These are phyloP conservation scores for Crocuta crocuta DNA, from an alignment of 2,113 vertebrate species.

Conservation along the genomic window DNA sequence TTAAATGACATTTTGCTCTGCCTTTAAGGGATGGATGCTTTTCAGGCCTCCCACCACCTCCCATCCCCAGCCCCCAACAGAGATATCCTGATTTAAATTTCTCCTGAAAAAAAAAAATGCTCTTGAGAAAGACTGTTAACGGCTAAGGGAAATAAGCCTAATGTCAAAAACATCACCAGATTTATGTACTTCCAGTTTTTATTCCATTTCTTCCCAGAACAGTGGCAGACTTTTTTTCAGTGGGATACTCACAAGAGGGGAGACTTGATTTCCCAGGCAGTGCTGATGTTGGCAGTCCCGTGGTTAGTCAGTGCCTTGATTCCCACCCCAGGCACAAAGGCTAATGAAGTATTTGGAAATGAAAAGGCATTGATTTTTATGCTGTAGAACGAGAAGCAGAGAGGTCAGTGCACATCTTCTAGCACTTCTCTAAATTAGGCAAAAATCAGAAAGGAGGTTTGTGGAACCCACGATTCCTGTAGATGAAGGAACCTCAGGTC, in stretches of 20 bases:
- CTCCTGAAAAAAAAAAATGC: neutral
- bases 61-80: neutral
- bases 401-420: neutral
- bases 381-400: conserved; percentile 75
- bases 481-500: neutral
- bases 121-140: neutral
- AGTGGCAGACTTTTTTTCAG: neutral
- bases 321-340: conserved; percentile 81
- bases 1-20: neutral
- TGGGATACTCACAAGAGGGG: conserved; percentile 82
- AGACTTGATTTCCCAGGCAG: conserved; percentile 73
- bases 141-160: neutral
- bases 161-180: neutral
- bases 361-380: conserved; percentile 82
- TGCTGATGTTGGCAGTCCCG: conserved; percentile 77
- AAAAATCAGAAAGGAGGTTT: neutral
- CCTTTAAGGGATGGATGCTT: neutral
- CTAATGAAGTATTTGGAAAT: conserved; percentile 82
- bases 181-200: neutral
- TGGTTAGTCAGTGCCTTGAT: conserved; percentile 77
- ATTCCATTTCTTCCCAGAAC: neutral
- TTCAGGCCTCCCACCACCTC: neutral
- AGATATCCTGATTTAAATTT: neutral
- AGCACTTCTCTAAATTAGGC: neutral
- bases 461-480: neutral